Conservation (phyloP, 2,888 invertebrate species). For the Oxyteleia sp. region DNA sequence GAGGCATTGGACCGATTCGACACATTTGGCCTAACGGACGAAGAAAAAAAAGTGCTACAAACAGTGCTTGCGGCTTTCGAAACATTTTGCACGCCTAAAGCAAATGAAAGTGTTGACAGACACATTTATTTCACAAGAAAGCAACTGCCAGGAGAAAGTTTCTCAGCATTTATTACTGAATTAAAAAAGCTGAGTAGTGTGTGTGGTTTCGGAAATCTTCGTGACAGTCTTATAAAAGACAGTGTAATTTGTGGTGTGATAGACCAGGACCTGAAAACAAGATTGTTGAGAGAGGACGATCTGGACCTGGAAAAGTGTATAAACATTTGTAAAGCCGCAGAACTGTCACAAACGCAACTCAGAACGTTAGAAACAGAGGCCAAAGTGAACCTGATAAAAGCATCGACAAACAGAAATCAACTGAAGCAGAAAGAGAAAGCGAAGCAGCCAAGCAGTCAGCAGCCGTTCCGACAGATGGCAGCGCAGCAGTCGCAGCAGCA, state of each 20-base stretch:
- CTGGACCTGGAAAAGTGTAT: constrained; percentile 39
- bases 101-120: constrained; percentile 66
- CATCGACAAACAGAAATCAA: too few relatives aligned
- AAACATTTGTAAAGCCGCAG: constrained; percentile 50
- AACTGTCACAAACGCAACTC: constrained; percentile 25
- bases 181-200: constrained; percentile 70
- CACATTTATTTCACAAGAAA: constrained; percentile 77
- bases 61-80: too few relatives aligned
- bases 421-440: too few relatives aligned
- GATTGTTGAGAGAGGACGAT: constrained; percentile 43
- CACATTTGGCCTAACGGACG: constrained; percentile 64
- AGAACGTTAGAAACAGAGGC: neutral
- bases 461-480: neutral
- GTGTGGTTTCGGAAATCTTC: constrained; percentile 76
- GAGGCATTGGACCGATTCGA: constrained; percentile 74
- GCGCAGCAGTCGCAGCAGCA: too few relatives aligned
- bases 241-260: constrained; percentile 50
- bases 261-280: constrained; percentile 39
- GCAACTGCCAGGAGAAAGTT: constrained; percentile 67
- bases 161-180: constrained; percentile 74
- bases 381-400: too few relatives aligned
- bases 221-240: constrained; percentile 62
- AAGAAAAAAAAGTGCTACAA: too few relatives aligned
- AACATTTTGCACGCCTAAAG: constrained; percentile 60
- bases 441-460: too few relatives aligned